These are phyloP conservation scores for Lasiommata megera DNA, from an alignment of 2,888 invertebrate species.

Conservation along the genomic window DNA sequence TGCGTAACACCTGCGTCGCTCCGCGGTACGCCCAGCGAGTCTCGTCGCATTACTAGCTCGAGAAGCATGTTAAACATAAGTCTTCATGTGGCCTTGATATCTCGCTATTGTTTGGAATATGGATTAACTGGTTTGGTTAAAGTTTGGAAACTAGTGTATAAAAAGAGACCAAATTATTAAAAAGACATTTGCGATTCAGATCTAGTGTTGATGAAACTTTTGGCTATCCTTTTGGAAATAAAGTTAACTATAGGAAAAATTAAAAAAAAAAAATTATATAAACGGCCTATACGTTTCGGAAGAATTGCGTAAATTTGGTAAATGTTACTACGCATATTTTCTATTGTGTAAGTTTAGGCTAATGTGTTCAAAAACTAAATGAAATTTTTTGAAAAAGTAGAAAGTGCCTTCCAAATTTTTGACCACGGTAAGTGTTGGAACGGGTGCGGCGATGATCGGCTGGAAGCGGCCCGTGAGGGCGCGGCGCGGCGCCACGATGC, in stretches of 20 bases:
- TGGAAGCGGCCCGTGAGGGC: constrained; percentile 49
- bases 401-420: constrained; percentile 90
- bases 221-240: constrained; percentile 79
- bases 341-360: constrained; percentile 84
- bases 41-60: constrained; percentile 66
- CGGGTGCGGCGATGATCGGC: constrained; percentile 72
- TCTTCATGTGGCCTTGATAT: constrained; percentile 81
- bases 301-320: constrained; percentile 79
- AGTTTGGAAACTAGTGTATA: constrained; percentile 78
- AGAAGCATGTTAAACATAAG: constrained; percentile 67
- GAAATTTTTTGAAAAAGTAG: constrained; percentile 84
- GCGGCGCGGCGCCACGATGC: constrained; percentile 33
- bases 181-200: constrained; percentile 71
- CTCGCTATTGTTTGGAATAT: constrained; percentile 76
- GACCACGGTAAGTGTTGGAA: constrained; percentile 83
- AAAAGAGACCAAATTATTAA: constrained; percentile 76
- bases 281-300: constrained; percentile 77
- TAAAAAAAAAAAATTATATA: constrained; percentile 64
- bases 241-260: constrained; percentile 68
- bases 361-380: constrained; percentile 87
- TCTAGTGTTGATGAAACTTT: constrained; percentile 76
- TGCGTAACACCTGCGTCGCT: constrained; percentile 17
- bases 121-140: constrained; percentile 74
- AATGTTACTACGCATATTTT: constrained; percentile 81
- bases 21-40: constrained; percentile 45